Evolutionary conservation across 2,113 vertebrate genomes (phyloP).

Genomic region (Pseudonaja textilis): DNA sequence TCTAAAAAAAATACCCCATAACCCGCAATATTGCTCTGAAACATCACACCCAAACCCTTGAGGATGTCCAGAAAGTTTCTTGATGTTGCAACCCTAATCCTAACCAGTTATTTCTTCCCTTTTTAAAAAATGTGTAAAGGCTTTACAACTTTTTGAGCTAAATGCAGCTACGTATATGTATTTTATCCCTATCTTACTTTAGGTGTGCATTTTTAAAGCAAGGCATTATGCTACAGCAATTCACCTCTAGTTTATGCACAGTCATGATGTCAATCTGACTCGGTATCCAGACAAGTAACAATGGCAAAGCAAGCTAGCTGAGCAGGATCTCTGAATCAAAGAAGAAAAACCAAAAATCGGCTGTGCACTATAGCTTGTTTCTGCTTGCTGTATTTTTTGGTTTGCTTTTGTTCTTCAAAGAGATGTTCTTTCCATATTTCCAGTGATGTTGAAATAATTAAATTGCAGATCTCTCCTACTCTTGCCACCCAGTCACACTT

Average conservation of each 20-base stretch:
- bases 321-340: neutral
- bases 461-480: neutral
- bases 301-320: neutral
- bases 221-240: neutral
- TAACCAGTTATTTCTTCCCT: neutral
- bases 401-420: neutral
- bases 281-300: neutral
- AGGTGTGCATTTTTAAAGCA: neutral
- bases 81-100: neutral
- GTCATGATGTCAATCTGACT: neutral
- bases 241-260: neutral
- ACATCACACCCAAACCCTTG: neutral
- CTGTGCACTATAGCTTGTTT: neutral
- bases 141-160: neutral
- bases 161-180: neutral
- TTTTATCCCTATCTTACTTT: neutral
- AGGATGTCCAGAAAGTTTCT: neutral
- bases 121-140: neutral
- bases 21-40: neutral
- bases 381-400: neutral
- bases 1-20: neutral
- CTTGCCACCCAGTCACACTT: neutral
- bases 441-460: neutral
- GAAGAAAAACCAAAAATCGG: neutral
- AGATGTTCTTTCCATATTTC: neutral